Conservation (phyloP, 2,113 vertebrate species). For the Agapornis roseicollis region DNA sequence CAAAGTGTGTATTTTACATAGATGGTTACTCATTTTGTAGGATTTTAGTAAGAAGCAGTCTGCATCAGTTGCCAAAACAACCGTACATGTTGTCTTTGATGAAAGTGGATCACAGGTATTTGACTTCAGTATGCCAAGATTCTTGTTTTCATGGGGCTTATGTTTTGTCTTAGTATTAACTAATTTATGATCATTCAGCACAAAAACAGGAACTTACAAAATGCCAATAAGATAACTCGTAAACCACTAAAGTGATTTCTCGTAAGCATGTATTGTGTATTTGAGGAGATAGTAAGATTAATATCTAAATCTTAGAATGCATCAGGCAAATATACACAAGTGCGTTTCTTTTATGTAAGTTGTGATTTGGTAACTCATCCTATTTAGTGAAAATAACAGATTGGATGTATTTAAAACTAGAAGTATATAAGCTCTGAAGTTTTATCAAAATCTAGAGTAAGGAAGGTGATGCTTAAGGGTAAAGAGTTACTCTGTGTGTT, state of each 20-base stretch:
- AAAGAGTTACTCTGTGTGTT: neutral
- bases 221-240: neutral
- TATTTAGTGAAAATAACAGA: neutral
- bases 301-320: neutral
- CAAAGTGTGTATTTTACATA: neutral
- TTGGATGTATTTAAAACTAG: neutral
- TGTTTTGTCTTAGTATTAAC: neutral
- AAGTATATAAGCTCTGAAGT: neutral
- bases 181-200: neutral
- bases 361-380: neutral
- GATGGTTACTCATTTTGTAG: constrained; percentile 68
- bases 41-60: constrained; percentile 76
- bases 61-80: constrained; percentile 82
- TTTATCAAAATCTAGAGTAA: neutral
- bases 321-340: neutral
- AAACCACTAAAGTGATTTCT: neutral
- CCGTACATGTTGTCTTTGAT: constrained; percentile 81
- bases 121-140: neutral
- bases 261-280: neutral
- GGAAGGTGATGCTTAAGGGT: neutral
- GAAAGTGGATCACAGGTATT: constrained; percentile 87
- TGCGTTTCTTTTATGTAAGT: neutral
- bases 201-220: neutral
- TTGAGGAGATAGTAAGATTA: neutral
- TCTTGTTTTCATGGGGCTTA: neutral